A percentile compares a stretch with the other conserved stretches of the same genome.
phyloP scores from a whole-genome alignment of 2,797 vertebrate species.

The Sebastes reedi region DNA sequence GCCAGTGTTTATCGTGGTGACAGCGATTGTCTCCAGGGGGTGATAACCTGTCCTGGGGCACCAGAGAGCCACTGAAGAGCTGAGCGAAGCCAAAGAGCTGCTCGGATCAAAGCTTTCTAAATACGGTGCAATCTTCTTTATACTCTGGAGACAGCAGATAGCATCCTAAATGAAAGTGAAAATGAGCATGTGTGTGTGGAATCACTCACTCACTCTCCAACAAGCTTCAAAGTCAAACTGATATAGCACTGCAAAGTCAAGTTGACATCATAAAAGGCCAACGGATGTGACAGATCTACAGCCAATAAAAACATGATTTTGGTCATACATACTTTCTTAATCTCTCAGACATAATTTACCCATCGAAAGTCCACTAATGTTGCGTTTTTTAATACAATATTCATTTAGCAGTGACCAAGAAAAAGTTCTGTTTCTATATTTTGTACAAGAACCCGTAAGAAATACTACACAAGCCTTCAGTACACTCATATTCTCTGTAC shows the following conservation, averaged over 20 bases:
- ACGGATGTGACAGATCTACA: neutral
- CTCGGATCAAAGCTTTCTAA: conserved; percentile 47
- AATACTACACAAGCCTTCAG: neutral
- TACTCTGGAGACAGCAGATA: conserved; percentile 28
- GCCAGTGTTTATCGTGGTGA: conserved; percentile 23
- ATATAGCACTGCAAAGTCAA: neutral
- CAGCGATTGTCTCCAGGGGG: conserved; percentile 25
- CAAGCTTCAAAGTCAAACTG: neutral
- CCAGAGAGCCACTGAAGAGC: conserved; percentile 15
- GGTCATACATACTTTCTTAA: neutral
- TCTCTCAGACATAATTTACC: neutral
- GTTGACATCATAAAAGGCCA: neutral
- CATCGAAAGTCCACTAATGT: neutral
- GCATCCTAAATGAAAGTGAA: conserved; percentile 1
- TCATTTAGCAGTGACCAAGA: neutral
- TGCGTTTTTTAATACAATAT: neutral
- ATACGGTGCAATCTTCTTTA: conserved; percentile 1
- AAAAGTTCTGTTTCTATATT: neutral
- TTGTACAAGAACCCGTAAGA: neutral
- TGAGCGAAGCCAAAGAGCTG: neutral
- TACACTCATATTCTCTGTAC: conserved; percentile 1
- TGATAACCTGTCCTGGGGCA: conserved; percentile 35
- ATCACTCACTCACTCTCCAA: neutral
- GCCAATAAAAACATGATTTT: neutral
- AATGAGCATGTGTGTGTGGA: neutral